These are phyloP conservation scores for Dryobota labecula DNA, from an alignment of 2,888 invertebrate species.

Conservation along the genomic window DNA sequence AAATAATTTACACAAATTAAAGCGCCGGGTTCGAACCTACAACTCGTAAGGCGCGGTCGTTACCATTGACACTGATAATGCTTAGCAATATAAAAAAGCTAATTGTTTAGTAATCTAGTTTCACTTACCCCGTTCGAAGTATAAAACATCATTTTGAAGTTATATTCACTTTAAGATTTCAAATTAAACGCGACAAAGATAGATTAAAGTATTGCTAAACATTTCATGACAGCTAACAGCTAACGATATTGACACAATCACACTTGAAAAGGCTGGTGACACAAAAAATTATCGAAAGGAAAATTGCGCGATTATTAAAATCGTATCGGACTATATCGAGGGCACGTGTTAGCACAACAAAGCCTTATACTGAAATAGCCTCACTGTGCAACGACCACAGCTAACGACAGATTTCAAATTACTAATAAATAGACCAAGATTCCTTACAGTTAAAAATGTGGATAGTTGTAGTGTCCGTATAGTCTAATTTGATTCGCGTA, in stretches of 20 bases:
- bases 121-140: conserved; percentile 60
- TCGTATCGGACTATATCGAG: conserved; percentile 22
- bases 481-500: conserved; percentile 65
- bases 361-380: conserved; percentile 49
- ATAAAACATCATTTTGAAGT: conserved; percentile 50
- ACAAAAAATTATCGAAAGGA: conserved; percentile 24
- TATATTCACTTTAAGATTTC: conserved; percentile 36
- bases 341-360: conserved; percentile 53
- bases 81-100: conserved; percentile 22
- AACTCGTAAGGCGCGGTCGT: no score
- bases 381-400: conserved; percentile 38
- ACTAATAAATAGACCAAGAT: conserved; percentile 66
- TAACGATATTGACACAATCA: conserved; percentile 33
- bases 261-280: conserved; percentile 25
- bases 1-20: no score
- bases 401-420: conserved; percentile 57
- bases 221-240: conserved; percentile 35
- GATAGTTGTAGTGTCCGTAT: conserved; percentile 41
- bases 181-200: conserved; percentile 37
- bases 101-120: conserved; percentile 48
- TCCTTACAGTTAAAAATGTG: conserved; percentile 54
- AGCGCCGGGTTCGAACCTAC: no score
- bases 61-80: no score
- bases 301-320: conserved; percentile 43
- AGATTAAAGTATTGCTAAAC: conserved; percentile 31